A percentile compares a stretch with the other conserved stretches of the same genome.
Evolutionary conservation across 23 tunicate genomes (phyloP).

Genomic region (Botrylloides violaceus): DNA sequence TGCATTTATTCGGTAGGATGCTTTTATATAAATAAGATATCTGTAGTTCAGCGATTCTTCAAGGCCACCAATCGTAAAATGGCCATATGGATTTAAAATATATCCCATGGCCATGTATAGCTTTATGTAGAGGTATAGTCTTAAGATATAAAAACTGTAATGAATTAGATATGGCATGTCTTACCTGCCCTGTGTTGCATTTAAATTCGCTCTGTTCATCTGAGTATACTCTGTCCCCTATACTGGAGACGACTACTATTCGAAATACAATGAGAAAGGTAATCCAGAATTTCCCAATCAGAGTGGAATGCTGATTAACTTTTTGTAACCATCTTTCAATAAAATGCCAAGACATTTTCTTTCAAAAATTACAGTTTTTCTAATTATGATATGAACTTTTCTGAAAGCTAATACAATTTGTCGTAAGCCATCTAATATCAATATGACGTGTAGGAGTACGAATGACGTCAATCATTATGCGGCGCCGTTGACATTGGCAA

Average conservation of each 20-base stretch:
- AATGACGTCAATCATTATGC: no score
- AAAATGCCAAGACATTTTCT: constrained; percentile 99
- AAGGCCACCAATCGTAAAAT: no score
- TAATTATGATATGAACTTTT: no score
- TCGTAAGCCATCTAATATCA: no score
- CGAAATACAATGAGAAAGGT: constrained; percentile 96
- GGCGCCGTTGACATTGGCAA: no score
- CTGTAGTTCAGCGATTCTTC: no score
- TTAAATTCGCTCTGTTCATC: constrained; percentile 99
- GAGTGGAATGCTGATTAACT: constrained; percentile 95
- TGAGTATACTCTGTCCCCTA: constrained; percentile 96
- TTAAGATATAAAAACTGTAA: background rate
- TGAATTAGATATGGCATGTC: background rate
- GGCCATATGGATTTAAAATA: no score
- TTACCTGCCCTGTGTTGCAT: constrained; percentile 79
- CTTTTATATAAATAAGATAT: no score
- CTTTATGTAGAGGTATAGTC: background rate
- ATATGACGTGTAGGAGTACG: no score
- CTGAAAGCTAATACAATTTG: no score
- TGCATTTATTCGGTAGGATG: no score
- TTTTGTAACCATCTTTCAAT: constrained; percentile 97
- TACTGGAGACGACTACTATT: constrained; percentile 92
- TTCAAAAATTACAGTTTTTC: no score
- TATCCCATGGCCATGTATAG: background rate
- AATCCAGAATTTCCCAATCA: constrained; percentile 98